Percentiles rank a stretch among this genome's conserved stretches.
phyloP scores from a whole-genome alignment of 2,888 invertebrate genomes.

The Lepetodrilus schrolli region DNA sequence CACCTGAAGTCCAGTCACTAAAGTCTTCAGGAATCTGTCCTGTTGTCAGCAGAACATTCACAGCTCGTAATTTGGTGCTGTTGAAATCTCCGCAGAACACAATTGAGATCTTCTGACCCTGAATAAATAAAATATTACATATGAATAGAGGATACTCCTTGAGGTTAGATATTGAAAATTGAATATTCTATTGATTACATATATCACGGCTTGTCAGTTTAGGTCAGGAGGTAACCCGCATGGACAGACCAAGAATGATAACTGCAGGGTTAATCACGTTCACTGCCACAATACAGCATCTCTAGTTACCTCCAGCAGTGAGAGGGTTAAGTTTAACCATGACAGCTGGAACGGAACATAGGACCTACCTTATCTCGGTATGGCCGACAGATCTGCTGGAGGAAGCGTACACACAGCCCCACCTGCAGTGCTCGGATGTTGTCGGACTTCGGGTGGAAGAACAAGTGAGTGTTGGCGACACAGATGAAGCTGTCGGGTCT shows the following conservation, averaged over 20 bases:
- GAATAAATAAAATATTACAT: background rate
- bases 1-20: conserved; percentile 81
- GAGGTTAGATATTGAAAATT: too few species aligned
- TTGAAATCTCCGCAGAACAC: conserved; percentile 95
- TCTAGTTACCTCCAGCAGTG: background rate
- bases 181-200: too few species aligned
- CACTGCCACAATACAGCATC: too few species aligned
- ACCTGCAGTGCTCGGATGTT: conserved; percentile 91
- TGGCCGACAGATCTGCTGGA: conserved; percentile 79
- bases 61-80: conserved; percentile 87
- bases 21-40: conserved; percentile 81
- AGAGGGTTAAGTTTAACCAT: background rate
- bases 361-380: background rate
- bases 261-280: too few species aligned
- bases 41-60: conserved; percentile 85
- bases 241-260: too few species aligned
- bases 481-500: conserved; percentile 58
- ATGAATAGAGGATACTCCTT: too few species aligned
- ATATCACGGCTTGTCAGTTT: too few species aligned
- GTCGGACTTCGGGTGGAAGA: conserved; percentile 93
- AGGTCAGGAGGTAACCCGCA: too few species aligned
- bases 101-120: conserved; percentile 79
- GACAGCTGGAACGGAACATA: background rate
- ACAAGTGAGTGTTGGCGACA: conserved; percentile 91
- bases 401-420: conserved; percentile 83